A percentile compares a stretch with the other conserved stretches of the same genome.
Conservation (phyloP, 2,888 invertebrate species). For the Hydraecia micacea region DNA sequence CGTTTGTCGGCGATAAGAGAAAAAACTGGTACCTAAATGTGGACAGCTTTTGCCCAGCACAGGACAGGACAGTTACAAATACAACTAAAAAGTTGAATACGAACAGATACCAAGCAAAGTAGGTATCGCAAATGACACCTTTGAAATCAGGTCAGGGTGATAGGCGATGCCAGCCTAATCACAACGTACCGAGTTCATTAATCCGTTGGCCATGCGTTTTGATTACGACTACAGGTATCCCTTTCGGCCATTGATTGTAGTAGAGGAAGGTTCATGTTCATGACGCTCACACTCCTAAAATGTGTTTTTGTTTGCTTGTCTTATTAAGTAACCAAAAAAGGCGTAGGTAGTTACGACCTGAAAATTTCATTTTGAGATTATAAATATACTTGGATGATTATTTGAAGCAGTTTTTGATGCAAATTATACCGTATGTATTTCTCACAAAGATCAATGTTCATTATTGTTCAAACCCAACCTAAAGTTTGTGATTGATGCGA, state of each 20-base stretch:
- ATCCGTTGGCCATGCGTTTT: slow-evolving; percentile 25
- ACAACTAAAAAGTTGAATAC: background rate
- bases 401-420: background rate
- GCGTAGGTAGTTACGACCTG: background rate
- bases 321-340: background rate
- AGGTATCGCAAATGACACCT: background rate
- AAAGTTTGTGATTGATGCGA: background rate
- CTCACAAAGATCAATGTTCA: background rate
- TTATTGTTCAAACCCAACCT: background rate
- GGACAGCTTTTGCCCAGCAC: background rate
- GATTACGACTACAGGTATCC: slow-evolving; percentile 17
- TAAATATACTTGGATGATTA: too few relatives aligned
- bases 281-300: background rate
- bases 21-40: too few relatives aligned
- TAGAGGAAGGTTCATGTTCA: slow-evolving; percentile 1
- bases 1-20: background rate
- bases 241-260: slow-evolving; percentile 8
- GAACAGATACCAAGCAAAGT: background rate
- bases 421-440: background rate
- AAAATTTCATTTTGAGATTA: background rate
- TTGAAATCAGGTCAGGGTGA: slow-evolving; percentile 22
- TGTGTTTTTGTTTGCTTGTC: background rate
- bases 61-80: background rate
- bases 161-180: slow-evolving; percentile 25
- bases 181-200: slow-evolving; percentile 26